Percentiles rank a stretch among this genome's conserved stretches.
phyloP scores from a whole-genome alignment of 2,888 invertebrate genomes.

The Allacma fusca region DNA sequence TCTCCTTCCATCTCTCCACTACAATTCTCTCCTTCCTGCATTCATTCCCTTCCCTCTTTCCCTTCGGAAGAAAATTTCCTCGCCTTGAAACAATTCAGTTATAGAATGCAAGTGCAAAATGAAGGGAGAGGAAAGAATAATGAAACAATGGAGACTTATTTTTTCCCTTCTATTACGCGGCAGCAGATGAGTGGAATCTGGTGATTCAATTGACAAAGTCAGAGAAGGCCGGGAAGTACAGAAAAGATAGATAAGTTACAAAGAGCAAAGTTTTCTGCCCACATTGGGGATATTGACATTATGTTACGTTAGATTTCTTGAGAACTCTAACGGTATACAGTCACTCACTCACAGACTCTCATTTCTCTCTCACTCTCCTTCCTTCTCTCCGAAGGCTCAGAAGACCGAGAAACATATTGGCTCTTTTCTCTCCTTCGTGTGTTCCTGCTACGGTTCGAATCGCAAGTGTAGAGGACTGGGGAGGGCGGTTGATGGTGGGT shows the following conservation, averaged over 20 bases:
- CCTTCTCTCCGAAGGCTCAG: not conserved
- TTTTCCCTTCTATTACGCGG: slow-evolving; percentile 4
- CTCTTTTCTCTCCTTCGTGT: not conserved
- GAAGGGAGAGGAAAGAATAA: not conserved
- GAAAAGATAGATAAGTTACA: slow-evolving; percentile 42
- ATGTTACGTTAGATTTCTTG: slow-evolving; percentile 5
- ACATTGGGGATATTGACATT: slow-evolving; percentile 29
- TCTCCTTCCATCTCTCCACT: not conserved
- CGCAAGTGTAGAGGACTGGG: not conserved
- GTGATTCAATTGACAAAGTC: slow-evolving; percentile 37
- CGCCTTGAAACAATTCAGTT: not conserved
- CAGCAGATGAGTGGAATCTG: slow-evolving; percentile 31
- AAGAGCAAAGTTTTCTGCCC: slow-evolving; percentile 40
- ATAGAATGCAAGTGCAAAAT: not conserved
- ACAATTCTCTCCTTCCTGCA: not conserved
- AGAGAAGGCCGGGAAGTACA: not conserved
- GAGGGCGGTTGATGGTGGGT: slow-evolving; percentile 9
- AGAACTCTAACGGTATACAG: not conserved
- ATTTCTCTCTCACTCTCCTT: slow-evolving; percentile 16
- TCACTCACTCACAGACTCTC: slow-evolving; percentile 18
- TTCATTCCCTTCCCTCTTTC: not conserved
- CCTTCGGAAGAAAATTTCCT: not conserved
- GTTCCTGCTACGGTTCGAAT: not conserved
- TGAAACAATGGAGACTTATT: not conserved
- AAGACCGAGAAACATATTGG: slow-evolving; percentile 3